Base-by-base conservation (phyloP, 2,113 vertebrate species). In the Bagarius yarrelli region DNA sequence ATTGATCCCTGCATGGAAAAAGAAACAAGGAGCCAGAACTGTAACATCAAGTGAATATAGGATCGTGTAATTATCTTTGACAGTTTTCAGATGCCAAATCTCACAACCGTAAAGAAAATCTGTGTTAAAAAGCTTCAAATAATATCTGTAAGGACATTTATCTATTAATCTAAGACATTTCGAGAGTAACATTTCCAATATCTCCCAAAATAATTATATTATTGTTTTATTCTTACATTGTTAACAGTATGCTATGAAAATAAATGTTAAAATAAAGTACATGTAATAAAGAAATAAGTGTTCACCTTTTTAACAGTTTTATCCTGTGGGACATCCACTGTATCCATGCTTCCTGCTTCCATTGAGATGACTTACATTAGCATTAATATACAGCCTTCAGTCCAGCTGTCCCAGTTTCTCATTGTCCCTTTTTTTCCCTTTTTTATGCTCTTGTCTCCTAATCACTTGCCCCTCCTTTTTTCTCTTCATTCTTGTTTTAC, bases 291-390 rank as follows among this genome's bases (percentile, higher is more conserved):
- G n/a, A n/a, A 50, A 69, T 2, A 57, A 8, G 23, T 30, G 44
- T 89, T 85, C 85, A 93, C 93, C 91, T 93, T 93, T 86, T 93
- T 93, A 15, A 90, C 61, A 53, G 91, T 82, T 84, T 92, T 92
- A 70, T 86, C 89, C 76, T 92, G 90, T 30, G 89, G 87, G 34
- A 83, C 83, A 25, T 92, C 91, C 83, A 87, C 13, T 18, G 91
- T 86, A 30, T 87, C 83, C 61, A 83, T 81, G 53, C 85, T 89
- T 76, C 88, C 88, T 27, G 85, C 60, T 52, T 91, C 91, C 81
- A 79, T 71, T 50, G 70, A 40, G 36, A 81, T 80, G 34, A 64
- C 56, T 81, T 25, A 75, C 73, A 80, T 70, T 83, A 18, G 81
- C 81, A 86, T 88, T 82, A 86, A 88, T 87, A 32, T 81, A 82